Evolutionary conservation across 1,140 invertebrate genomes (phyloP), one percentile per base, ranked within the genome.

Genomic region (Drosophila bocki): DNA sequence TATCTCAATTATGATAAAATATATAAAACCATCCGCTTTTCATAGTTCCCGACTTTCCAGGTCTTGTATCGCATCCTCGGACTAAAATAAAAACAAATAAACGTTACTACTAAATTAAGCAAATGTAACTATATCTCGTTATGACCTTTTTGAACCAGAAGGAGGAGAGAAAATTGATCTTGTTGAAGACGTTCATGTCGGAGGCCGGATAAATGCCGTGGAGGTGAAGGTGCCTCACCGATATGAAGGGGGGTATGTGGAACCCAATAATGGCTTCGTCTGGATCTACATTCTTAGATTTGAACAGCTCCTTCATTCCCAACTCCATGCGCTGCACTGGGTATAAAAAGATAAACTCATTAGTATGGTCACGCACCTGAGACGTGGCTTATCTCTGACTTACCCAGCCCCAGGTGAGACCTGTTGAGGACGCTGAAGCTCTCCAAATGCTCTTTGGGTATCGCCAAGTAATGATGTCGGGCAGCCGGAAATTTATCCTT

Each of bases 161-260:
- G 68, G 96, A 94, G 2, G 95, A 95, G 92, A 93, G 95, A 85
- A 98, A 99, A 76, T 97, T 96, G n/a, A 95, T 78, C 63, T 94
- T 94, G 26, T 94, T 93, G 5, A 97, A 79, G 29, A 96, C 94
- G 1, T 94, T 93, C 96, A 99, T 97, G 71, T 96, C 93, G 13
- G 94, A 94, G 7, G 94, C 93, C 1, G 97, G 97, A 4, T 96
- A 96, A 64, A 99, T 98, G 0, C 96, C 95, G 82, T 99, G 98
- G 12, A 99, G 93, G 93, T 99, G 98, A 4, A 99, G 93, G 93
- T 99, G 98, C 53, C 93, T 92, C 1, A 99, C 94, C 15, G 95
- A 96, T 57, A 96, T 96, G 93, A 98, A 99, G 3, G 98, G 98
- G 17, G 98, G 97, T 96, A 97, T 97, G 91, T 99, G 98, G 91